Conservation (phyloP, 2,888 invertebrate species). For the Hemicrepidius hirtus region DNA sequence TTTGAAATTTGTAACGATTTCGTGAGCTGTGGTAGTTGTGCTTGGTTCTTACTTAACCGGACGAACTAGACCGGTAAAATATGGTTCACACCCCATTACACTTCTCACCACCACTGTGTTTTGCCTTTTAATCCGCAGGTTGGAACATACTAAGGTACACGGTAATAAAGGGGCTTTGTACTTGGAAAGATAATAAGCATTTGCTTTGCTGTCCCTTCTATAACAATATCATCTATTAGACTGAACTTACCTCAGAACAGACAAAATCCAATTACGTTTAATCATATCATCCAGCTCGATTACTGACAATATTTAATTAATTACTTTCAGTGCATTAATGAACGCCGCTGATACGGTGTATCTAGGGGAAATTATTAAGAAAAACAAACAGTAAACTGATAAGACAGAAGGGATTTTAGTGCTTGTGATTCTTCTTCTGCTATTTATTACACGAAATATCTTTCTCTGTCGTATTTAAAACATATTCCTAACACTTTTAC, state of each 20-base stretch:
- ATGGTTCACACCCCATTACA: slow-evolving; percentile 52
- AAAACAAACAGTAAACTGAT: slow-evolving; percentile 8
- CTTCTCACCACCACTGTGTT: slow-evolving; percentile 48
- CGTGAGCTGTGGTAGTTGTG: slow-evolving; percentile 40
- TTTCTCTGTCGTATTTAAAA: slow-evolving; percentile 5
- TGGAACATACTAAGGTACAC: slow-evolving; percentile 16
- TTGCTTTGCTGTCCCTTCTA: slow-evolving; percentile 15
- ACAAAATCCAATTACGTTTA: slow-evolving; percentile 26
- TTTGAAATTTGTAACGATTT: slow-evolving; percentile 44
- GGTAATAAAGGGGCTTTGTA: slow-evolving; percentile 35
- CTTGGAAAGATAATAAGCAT: slow-evolving; percentile 25
- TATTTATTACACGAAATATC: slow-evolving; percentile 26
- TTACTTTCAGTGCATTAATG: slow-evolving; percentile 28
- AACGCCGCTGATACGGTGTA: slow-evolving; percentile 18
- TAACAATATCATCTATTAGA: slow-evolving; percentile 26
- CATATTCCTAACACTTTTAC: not conserved
- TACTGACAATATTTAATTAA: slow-evolving; percentile 35
- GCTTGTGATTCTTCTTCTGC: slow-evolving; percentile 19
- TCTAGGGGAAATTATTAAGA: slow-evolving; percentile 3
- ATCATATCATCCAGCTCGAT: slow-evolving; percentile 32
- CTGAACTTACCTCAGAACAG: slow-evolving; percentile 25
- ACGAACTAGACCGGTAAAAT: slow-evolving; percentile 43
- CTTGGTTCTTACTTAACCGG: slow-evolving; percentile 43
- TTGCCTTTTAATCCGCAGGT: slow-evolving; percentile 55
- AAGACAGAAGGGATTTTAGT: slow-evolving; percentile 13